A percentile compares a stretch with the other conserved stretches of the same genome.
phyloP scores from a whole-genome alignment of 2,888 invertebrate species.

The Nezara viridula region DNA sequence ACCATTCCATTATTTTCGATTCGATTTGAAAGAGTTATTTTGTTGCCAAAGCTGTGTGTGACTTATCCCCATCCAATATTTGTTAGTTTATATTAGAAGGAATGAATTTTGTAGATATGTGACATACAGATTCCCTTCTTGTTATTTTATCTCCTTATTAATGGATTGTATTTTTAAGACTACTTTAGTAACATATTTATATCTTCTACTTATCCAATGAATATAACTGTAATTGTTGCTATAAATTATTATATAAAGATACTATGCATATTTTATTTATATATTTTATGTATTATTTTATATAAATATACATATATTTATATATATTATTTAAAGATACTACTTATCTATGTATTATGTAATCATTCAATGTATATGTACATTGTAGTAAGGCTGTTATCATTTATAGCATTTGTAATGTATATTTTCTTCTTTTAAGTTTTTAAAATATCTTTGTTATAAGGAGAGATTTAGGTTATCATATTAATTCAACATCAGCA shows the following conservation, averaged over 20 bases:
- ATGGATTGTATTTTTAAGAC: conserved; percentile 45
- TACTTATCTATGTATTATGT: conserved; percentile 33
- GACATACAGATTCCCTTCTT: conserved; percentile 33
- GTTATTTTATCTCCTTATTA: conserved; percentile 30
- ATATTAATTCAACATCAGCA: conserved; percentile 16
- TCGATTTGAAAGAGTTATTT: conserved; percentile 52
- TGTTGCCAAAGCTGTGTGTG: conserved; percentile 55
- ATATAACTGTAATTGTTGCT: conserved; percentile 24
- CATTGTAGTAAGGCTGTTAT: conserved; percentile 47
- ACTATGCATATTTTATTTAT: conserved; percentile 35
- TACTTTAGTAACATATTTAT: conserved; percentile 31
- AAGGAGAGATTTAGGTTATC: conserved; percentile 45
- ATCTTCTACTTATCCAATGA: conserved; percentile 23
- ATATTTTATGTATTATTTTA: conserved; percentile 45
- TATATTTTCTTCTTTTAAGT: conserved; percentile 30
- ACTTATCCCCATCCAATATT: conserved; percentile 52
- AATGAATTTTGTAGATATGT: conserved; percentile 17
- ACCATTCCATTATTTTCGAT: conserved; percentile 54
- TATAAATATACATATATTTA: conserved; percentile 39
- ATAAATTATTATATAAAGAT: conserved; percentile 44
- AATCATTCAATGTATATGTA: conserved; percentile 48
- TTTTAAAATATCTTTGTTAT: conserved; percentile 46
- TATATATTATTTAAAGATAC: conserved; percentile 39
- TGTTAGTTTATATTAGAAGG: conserved; percentile 12
- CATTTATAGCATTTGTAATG: conserved; percentile 38